These are phyloP conservation scores for Unio delphinus DNA, from an alignment of 2,888 invertebrate genomes.

Conservation along the genomic window DNA sequence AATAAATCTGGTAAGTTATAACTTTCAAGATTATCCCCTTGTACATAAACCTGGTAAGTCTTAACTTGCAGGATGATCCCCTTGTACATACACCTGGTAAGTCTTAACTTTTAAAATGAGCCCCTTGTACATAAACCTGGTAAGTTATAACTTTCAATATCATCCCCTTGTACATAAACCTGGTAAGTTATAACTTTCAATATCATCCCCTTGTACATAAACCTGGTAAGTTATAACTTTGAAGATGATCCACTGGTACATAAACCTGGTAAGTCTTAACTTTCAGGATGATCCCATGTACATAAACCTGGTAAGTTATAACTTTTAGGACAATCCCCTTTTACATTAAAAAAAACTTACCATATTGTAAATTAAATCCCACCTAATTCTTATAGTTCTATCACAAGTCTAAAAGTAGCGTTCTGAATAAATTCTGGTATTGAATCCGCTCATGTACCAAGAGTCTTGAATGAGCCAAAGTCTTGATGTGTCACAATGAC, in stretches of 20 bases:
- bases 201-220: slow-evolving; percentile 74
- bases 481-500: too few species aligned
- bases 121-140: slow-evolving; percentile 74
- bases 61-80: slow-evolving; percentile 74
- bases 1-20: slow-evolving; percentile 72
- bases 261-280: slow-evolving; percentile 72
- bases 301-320: too few species aligned
- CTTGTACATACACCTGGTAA: slow-evolving; percentile 74
- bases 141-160: slow-evolving; percentile 72
- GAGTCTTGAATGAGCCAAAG: too few species aligned
- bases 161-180: slow-evolving; percentile 75
- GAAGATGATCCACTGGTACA: slow-evolving; percentile 74
- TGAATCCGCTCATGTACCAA: too few species aligned
- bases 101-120: slow-evolving; percentile 74
- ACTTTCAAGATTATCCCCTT: slow-evolving; percentile 75
- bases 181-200: slow-evolving; percentile 73
- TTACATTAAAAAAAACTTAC: too few species aligned
- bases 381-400: too few species aligned
- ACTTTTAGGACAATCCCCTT: too few species aligned
- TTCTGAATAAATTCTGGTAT: too few species aligned
- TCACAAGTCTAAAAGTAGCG: too few species aligned
- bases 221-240: slow-evolving; percentile 74
- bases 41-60: slow-evolving; percentile 73
- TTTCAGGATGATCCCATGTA: slow-evolving; percentile 76
- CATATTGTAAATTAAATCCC: too few species aligned